Evolutionary conservation across 2,888 invertebrate species (phyloP).

Genomic region (Coenonympha glycerion): DNA sequence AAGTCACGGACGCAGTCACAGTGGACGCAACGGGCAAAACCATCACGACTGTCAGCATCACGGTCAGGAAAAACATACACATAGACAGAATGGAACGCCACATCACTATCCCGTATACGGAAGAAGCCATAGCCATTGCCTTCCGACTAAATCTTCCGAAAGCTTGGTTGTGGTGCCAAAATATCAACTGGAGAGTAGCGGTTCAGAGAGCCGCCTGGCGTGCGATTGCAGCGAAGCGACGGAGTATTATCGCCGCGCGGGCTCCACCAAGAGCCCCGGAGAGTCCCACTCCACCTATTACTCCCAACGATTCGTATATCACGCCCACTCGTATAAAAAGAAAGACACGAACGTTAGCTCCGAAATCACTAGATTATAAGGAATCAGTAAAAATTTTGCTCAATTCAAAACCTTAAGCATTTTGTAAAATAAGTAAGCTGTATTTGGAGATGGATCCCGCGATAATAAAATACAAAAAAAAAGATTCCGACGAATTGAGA

Average conservation of each 20-base stretch:
- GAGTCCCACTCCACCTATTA: slow-evolving; percentile 59
- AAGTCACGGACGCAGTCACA: slow-evolving; percentile 72
- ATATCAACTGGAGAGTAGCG: slow-evolving; percentile 75
- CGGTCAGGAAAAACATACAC: slow-evolving; percentile 58
- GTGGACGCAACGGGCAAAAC: slow-evolving; percentile 76
- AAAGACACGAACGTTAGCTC: slow-evolving; percentile 78
- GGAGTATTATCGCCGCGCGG: slow-evolving; percentile 59
- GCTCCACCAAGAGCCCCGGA: slow-evolving; percentile 49
- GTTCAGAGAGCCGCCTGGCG: slow-evolving; percentile 81
- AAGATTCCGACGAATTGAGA: too few relatives aligned
- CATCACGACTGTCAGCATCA: slow-evolving; percentile 70
- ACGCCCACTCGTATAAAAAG: slow-evolving; percentile 69
- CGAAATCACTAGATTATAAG: slow-evolving; percentile 82
- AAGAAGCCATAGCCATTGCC: slow-evolving; percentile 72
- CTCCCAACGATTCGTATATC: slow-evolving; percentile 67
- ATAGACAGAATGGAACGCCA: slow-evolving; percentile 61
- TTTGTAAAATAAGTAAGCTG: background rate
- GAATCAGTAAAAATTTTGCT: slow-evolving; percentile 27
- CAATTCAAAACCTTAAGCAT: slow-evolving; percentile 22
- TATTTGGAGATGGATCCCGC: background rate
- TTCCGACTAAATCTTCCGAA: slow-evolving; percentile 87
- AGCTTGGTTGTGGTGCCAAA: slow-evolving; percentile 82
- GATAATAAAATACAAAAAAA: too few relatives aligned
- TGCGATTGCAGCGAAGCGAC: slow-evolving; percentile 81
- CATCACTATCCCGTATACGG: slow-evolving; percentile 67